Conservation (phyloP, 2,797 vertebrate genomes). For the Cephalopachus bancanus region DNA sequence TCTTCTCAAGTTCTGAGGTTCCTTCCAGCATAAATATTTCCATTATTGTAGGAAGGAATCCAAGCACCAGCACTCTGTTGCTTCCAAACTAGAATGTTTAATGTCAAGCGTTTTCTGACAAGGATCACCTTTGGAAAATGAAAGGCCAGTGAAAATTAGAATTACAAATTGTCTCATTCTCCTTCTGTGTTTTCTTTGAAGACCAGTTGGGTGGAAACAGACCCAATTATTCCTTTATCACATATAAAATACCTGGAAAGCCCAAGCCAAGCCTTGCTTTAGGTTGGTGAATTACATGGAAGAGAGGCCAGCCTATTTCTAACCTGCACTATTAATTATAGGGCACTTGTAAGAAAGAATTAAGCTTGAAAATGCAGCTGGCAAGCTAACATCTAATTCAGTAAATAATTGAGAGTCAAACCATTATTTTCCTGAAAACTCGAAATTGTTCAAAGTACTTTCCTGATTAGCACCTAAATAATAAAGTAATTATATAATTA, state of each 20-base stretch:
- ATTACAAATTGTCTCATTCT: slow-evolving; percentile 64
- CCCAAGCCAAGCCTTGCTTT: slow-evolving; percentile 46
- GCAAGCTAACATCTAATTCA: slow-evolving; percentile 80
- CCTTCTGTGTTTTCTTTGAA: slow-evolving; percentile 75
- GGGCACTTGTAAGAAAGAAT: slow-evolving; percentile 74
- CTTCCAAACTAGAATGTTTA: slow-evolving; percentile 23
- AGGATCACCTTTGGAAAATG: slow-evolving; percentile 66
- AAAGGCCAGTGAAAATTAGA: slow-evolving; percentile 70
- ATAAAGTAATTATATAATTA: slow-evolving; percentile 88
- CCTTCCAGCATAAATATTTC: neutral
- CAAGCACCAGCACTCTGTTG: neutral
- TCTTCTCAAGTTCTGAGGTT: neutral
- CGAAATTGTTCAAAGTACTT: slow-evolving; percentile 85
- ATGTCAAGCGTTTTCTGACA: slow-evolving; percentile 58
- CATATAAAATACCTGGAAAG: neutral
- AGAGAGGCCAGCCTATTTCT: slow-evolving; percentile 79
- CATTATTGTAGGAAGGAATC: neutral
- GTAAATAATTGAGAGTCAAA: slow-evolving; percentile 86
- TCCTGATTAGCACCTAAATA: slow-evolving; percentile 85
- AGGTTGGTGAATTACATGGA: slow-evolving; percentile 66
- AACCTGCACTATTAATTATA: slow-evolving; percentile 84
- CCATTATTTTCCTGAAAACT: slow-evolving; percentile 88
- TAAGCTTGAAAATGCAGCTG: slow-evolving; percentile 76
- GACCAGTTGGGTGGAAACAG: slow-evolving; percentile 74
- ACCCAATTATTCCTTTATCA: neutral